A percentile compares a stretch with the other conserved stretches of the same genome.
Evolutionary conservation across 92 coral and sea anemone genomes (phyloP).

Genomic region (Phenganax stokvisi): DNA sequence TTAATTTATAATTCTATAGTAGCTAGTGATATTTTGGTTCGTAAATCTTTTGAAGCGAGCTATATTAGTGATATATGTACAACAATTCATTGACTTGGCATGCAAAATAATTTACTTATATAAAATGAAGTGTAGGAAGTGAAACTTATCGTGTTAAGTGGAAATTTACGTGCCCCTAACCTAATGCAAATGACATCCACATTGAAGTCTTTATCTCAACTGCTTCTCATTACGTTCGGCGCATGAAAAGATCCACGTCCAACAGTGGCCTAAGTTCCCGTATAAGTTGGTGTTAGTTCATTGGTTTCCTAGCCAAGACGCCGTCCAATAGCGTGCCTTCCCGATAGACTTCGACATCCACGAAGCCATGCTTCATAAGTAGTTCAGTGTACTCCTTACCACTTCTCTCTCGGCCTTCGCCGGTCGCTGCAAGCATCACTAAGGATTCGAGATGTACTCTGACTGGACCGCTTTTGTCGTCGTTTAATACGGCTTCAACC

Average conservation of each 20-base stretch:
- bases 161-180: background rate
- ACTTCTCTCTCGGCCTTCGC: conserved; percentile 43
- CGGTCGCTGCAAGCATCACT: conserved; percentile 35
- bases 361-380: conserved; percentile 40
- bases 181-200: background rate
- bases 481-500: conserved; percentile 34
- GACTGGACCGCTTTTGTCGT: conserved; percentile 38
- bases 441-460: conserved; percentile 32
- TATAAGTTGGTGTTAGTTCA: background rate
- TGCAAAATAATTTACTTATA: too few species aligned
- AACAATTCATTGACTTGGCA: background rate
- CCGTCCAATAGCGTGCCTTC: conserved; percentile 36
- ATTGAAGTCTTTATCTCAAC: too few species aligned
- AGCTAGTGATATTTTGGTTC: background rate
- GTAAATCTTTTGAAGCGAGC: too few species aligned
- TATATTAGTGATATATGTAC: too few species aligned
- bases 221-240: background rate
- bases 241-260: background rate
- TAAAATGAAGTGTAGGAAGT: too few species aligned
- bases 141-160: too few species aligned
- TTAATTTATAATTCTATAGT: background rate
- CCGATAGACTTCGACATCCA: conserved; percentile 37
- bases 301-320: conserved; percentile 40
- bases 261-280: background rate
- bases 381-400: conserved; percentile 37